Conservation (phyloP, 2,797 vertebrate species). For the Sebastes jordani region DNA sequence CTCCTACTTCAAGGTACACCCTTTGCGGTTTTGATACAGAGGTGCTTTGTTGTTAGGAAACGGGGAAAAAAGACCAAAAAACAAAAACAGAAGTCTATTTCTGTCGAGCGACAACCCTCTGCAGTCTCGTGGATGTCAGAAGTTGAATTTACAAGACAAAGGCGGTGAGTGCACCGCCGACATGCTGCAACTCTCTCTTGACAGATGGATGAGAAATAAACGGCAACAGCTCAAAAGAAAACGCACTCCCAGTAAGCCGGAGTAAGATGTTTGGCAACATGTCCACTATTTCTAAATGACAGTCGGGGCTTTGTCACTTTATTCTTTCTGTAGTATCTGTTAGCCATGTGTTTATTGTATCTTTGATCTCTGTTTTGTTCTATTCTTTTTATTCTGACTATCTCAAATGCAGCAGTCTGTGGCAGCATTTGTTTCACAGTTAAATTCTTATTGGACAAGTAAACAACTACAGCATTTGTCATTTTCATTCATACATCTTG, state of each 20-base stretch:
- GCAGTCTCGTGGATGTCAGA: constrained; percentile 77
- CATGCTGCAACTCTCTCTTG: constrained; percentile 71
- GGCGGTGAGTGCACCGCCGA: constrained; percentile 64
- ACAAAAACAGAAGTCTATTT: constrained; percentile 79
- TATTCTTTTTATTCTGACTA: background rate
- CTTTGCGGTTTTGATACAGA: constrained; percentile 76
- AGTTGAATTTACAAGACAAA: constrained; percentile 82
- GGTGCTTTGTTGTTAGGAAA: constrained; percentile 78
- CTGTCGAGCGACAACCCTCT: constrained; percentile 78
- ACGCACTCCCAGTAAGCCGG: constrained; percentile 54
- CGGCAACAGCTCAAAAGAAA: constrained; percentile 68
- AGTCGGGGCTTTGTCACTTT: constrained; percentile 52
- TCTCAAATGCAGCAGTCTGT: background rate
- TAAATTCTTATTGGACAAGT: constrained; percentile 5
- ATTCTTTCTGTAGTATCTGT: constrained; percentile 45
- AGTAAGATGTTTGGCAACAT: constrained; percentile 69
- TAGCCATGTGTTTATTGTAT: constrained; percentile 45
- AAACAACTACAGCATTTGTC: constrained; percentile 17
- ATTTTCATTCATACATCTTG: too few relatives aligned
- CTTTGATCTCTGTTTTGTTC: constrained; percentile 33
- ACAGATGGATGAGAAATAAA: constrained; percentile 78
- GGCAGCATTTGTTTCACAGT: constrained; percentile 29
- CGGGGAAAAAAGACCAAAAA: constrained; percentile 44
- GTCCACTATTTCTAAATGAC: constrained; percentile 61
- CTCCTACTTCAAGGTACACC: constrained; percentile 78